Evolutionary conservation across 2,888 invertebrate species (phyloP).

Genomic region (Polietes domitor): DNA sequence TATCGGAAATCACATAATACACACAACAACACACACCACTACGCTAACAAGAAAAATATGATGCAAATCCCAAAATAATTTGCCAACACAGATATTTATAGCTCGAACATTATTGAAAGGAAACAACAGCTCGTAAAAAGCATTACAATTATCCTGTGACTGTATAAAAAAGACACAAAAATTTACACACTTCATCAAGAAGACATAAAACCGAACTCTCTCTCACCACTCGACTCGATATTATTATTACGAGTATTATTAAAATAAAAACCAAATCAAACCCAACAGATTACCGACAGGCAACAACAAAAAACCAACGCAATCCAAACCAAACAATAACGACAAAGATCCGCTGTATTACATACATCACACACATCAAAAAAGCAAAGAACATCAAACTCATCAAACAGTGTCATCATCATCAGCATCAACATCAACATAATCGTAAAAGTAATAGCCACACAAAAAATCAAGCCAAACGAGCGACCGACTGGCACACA

Average conservation of each 20-base stretch:
- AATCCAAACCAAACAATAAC: slow-evolving; percentile 30
- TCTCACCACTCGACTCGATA: slow-evolving; percentile 51
- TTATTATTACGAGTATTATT: slow-evolving; percentile 52
- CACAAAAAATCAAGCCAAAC: slow-evolving; percentile 34
- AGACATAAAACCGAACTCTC: slow-evolving; percentile 44
- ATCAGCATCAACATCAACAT: no score
- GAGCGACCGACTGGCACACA: no score
- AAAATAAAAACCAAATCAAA: slow-evolving; percentile 38
- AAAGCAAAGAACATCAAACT: slow-evolving; percentile 20
- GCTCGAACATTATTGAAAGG: slow-evolving; percentile 4
- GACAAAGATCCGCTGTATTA: slow-evolving; percentile 11
- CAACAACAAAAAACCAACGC: slow-evolving; percentile 46
- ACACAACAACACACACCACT: neutral
- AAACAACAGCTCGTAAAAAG: slow-evolving; percentile 44
- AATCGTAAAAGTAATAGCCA: slow-evolving; percentile 69
- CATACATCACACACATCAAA: slow-evolving; percentile 47
- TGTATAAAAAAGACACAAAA: slow-evolving; percentile 35
- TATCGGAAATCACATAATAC: no score
- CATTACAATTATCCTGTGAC: slow-evolving; percentile 57
- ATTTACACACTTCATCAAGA: slow-evolving; percentile 47
- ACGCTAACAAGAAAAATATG: neutral
- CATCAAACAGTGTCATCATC: slow-evolving; percentile 67
- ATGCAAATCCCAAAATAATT: neutral
- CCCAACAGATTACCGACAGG: slow-evolving; percentile 56
- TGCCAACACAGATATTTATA: slow-evolving; percentile 10